Evolutionary conservation across 2,113 vertebrate species (phyloP).

Genomic region (Hymenochirus boettgeri): DNA sequence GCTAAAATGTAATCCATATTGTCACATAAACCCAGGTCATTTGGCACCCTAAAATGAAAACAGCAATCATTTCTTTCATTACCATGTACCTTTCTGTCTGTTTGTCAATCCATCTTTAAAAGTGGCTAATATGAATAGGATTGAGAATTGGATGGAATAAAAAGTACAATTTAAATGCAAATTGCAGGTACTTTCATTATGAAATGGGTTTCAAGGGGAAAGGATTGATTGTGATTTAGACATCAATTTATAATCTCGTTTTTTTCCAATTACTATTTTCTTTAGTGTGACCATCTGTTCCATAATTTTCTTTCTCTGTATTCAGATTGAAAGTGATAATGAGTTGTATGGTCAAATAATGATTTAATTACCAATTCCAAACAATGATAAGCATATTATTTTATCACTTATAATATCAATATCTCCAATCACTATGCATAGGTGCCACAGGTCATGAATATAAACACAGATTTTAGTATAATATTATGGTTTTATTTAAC

Average conservation of each 20-base stretch:
- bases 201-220: background rate
- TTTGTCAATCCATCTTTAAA: background rate
- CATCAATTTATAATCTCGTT: background rate
- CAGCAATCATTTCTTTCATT: no score
- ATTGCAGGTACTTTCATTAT: background rate
- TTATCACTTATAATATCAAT: background rate
- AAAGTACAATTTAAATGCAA: conserved; percentile 1
- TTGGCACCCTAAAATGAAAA: no score
- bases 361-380: background rate
- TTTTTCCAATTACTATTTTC: background rate
- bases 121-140: background rate
- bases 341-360: background rate
- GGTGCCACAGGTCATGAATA: no score
- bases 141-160: background rate
- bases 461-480: no score
- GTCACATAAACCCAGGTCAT: no score
- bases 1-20: no score
- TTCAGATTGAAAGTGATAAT: background rate
- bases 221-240: conserved; percentile 1
- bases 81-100: background rate
- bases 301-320: background rate
- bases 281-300: background rate
- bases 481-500: no score
- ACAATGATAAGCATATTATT: background rate
- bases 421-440: background rate